Evolutionary conservation across 2,113 vertebrate genomes (phyloP).

Genomic region (Daubentonia madagascariensis): DNA sequence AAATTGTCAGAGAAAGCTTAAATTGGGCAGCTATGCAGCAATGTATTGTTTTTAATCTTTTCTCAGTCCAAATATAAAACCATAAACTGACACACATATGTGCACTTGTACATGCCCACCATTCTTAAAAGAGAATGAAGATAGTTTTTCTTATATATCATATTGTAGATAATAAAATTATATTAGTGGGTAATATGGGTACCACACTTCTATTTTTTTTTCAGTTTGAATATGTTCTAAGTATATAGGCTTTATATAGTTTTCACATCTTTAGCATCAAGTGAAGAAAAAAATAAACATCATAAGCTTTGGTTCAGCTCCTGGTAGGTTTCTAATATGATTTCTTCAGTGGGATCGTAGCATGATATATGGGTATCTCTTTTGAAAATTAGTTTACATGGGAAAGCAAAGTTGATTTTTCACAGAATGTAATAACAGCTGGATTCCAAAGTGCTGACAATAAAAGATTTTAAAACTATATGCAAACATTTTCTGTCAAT

Average conservation of each 20-base stretch:
- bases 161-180: background rate
- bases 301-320: constrained; percentile 83
- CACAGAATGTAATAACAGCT: constrained; percentile 86
- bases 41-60: background rate
- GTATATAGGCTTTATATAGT: background rate
- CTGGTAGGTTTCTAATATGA: constrained; percentile 84
- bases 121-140: background rate
- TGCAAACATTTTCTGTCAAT: constrained; percentile 72
- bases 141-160: background rate
- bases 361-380: constrained; percentile 85
- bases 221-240: background rate
- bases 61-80: background rate
- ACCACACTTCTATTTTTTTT: background rate
- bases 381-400: constrained; percentile 88
- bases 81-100: background rate
- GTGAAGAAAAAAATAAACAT: constrained; percentile 77
- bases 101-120: background rate
- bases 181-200: background rate
- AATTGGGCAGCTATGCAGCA: background rate
- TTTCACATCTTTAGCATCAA: constrained; percentile 57
- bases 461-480: constrained; percentile 73
- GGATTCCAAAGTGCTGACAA: constrained; percentile 83
- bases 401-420: constrained; percentile 84
- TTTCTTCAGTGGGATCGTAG: constrained; percentile 84
- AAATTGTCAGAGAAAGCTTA: background rate